Evolutionary conservation across 2,113 vertebrate species (phyloP), one percentile per base, ranked within the genome.

Genomic region (Scalopus aquaticus): DNA sequence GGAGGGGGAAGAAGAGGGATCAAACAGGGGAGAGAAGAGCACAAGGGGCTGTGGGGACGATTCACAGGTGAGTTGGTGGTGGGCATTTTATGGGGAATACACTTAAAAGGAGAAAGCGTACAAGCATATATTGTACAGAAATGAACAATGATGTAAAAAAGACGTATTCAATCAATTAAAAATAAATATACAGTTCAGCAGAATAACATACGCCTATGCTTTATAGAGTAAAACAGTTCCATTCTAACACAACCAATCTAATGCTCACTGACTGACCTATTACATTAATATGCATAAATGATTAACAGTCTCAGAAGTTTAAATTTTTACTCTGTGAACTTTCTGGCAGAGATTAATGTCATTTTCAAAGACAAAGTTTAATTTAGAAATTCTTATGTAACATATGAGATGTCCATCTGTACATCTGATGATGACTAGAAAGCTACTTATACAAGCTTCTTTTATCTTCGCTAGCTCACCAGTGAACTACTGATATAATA

Each of bases 381-480:
- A 81, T 30, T 83, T 56, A 67, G 35, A 90, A 95, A 89, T 80
- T 91, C 49, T 62, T 69, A 4, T 28, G 49, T 15, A 72, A 81
- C 0, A 15, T 15, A 77, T 0, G 64, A 9, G 24, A 88, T 39
- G 17, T 16, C 1, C 9, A 87, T 24, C 5, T 58, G 2, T 69
- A 2, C 9, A 42, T 76, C 11, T 76, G 24, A 67, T 19, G 12
- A 28, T 28, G 15, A 84, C 46, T 16, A 67, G 5, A 88, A 60
- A 42, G 62, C 77, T 74, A 83, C 32, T 62, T 82, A 70, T 0
- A 90, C 8, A 24, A 60, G 39, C 84, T 86, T 58, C 42, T 42
- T 88, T 87, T 30, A 73, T 37, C 65, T 95, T 95, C 28, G 56
- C 51, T 70, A 62, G 37, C 22, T 91, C 64, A 91, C 44, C 49